Conservation (phyloP, 2,113 vertebrate species). For the Dendrocopos noguchii region DNA sequence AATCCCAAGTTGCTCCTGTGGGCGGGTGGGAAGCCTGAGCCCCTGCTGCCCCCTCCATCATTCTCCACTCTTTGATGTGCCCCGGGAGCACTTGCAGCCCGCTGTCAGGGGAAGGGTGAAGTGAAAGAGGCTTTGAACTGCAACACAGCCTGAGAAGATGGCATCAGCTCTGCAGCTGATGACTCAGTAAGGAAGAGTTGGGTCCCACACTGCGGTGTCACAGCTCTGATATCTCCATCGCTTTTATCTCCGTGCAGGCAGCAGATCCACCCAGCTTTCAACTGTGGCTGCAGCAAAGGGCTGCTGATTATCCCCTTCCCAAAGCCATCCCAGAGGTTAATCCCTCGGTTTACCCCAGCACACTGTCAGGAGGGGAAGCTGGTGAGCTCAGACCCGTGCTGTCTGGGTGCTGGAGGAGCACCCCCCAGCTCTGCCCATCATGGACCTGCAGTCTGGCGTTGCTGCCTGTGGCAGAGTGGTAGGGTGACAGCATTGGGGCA, state of each 20-base stretch:
- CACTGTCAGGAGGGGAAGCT: not conserved
- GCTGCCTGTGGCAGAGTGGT: accelerated
- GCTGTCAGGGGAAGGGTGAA: not conserved
- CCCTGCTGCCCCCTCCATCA: not conserved
- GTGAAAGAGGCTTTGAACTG: slow-evolving; percentile 55
- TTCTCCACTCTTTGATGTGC: slow-evolving; percentile 23
- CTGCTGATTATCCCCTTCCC: slow-evolving; percentile 40
- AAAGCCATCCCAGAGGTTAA: slow-evolving; percentile 18
- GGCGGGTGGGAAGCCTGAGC: not conserved
- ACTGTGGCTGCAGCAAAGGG: slow-evolving; percentile 38
- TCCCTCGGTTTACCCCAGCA: slow-evolving; percentile 13
- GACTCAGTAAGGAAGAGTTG: slow-evolving; percentile 53
- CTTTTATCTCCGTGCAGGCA: slow-evolving; percentile 53
- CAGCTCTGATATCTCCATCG: slow-evolving; percentile 53
- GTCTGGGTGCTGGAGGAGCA: not conserved
- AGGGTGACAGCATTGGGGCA: not conserved
- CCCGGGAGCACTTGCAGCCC: not conserved
- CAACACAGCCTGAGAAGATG: slow-evolving; percentile 40
- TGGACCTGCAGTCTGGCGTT: not conserved
- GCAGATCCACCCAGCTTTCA: slow-evolving; percentile 29
- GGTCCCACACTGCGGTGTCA: slow-evolving; percentile 45
- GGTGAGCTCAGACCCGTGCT: accelerated
- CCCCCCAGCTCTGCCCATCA: not conserved
- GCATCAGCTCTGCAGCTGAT: slow-evolving; percentile 60
- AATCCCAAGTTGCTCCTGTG: not conserved